A percentile compares a stretch with the other conserved stretches of the same genome.
Evolutionary conservation across 2,797 vertebrate species (phyloP).

Genomic region (Acestrorhynchus altus): DNA sequence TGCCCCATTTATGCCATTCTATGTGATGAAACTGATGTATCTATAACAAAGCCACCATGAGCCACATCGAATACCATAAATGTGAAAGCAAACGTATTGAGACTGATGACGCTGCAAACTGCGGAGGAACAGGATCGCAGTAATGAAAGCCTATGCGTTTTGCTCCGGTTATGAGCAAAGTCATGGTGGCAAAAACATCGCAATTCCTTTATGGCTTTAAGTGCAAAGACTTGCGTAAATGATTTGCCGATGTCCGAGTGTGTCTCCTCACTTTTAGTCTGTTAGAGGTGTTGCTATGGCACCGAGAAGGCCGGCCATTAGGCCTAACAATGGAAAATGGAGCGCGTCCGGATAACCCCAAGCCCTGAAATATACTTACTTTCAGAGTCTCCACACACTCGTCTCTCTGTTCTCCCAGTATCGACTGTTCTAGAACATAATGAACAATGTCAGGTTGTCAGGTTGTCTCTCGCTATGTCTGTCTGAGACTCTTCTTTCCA

Average conservation of each 20-base stretch:
- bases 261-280: not conserved
- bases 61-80: too few relatives aligned
- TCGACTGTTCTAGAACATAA: conserved; percentile 38
- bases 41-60: too few relatives aligned
- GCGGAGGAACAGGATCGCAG: too few relatives aligned
- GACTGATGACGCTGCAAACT: too few relatives aligned
- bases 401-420: not conserved
- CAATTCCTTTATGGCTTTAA: not conserved
- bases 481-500: conserved; percentile 32
- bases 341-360: conserved; percentile 17
- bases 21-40: too few relatives aligned
- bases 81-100: too few relatives aligned
- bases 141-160: too few relatives aligned
- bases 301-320: conserved; percentile 31
- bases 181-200: too few relatives aligned
- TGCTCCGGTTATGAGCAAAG: too few relatives aligned
- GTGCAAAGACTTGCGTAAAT: not conserved
- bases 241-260: not conserved
- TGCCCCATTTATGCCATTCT: too few relatives aligned
- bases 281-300: conserved; percentile 18
- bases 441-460: conserved; percentile 51
- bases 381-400: conserved; percentile 7
- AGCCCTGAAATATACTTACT: conserved; percentile 1
- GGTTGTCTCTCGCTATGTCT: conserved; percentile 33
- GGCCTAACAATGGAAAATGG: conserved; percentile 44